Percentiles rank a stretch among this genome's conserved stretches.
phyloP scores from a whole-genome alignment of 2,888 invertebrate genomes.

The Halictus quadricinctus region DNA sequence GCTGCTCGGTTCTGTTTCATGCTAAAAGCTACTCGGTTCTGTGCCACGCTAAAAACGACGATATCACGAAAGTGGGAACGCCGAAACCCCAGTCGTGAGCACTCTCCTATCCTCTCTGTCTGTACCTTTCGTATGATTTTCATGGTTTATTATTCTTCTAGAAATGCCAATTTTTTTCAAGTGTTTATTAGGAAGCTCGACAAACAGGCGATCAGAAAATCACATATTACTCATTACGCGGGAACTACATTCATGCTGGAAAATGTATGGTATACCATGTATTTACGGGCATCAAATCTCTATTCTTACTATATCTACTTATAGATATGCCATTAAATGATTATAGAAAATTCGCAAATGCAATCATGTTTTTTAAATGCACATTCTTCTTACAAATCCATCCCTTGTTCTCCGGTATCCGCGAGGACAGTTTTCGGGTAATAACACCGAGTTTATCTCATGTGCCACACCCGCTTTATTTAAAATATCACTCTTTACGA shows the following conservation, averaged over 20 bases:
- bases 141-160: too few species aligned
- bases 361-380: neutral
- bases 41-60: too few species aligned
- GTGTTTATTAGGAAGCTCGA: too few species aligned
- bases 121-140: too few species aligned
- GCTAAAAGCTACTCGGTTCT: too few species aligned
- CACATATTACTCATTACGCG: neutral
- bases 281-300: neutral
- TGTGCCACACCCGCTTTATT: constrained; percentile 46
- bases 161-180: too few species aligned
- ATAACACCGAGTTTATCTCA: constrained; percentile 52
- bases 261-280: neutral
- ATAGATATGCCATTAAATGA: neutral
- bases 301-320: neutral
- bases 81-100: too few species aligned
- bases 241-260: neutral
- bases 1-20: too few species aligned
- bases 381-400: constrained; percentile 8
- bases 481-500: constrained; percentile 38
- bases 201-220: too few species aligned
- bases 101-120: too few species aligned
- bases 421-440: constrained; percentile 34
- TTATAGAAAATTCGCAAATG: neutral
- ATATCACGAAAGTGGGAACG: too few species aligned
- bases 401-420: constrained; percentile 7